Base-by-base conservation (phyloP, 2,113 vertebrate genomes). In the Misgurnus mizolepis region DNA sequence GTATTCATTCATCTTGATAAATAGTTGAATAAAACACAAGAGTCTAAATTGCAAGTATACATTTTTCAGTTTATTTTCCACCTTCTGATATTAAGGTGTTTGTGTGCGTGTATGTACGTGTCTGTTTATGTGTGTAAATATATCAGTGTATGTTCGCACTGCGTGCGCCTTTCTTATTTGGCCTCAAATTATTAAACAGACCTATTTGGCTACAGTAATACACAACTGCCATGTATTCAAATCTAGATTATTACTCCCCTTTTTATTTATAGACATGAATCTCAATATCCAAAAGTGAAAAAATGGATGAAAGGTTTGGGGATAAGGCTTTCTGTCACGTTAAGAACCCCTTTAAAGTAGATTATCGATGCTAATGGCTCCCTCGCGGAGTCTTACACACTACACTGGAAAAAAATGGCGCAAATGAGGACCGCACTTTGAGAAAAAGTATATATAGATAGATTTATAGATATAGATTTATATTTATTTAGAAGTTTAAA, bases 401-500 rank as follows among this genome's bases (percentile, higher is more conserved):
- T 88, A 55, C 74, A 83, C 81, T 71, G 85, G 68, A 85, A 90
- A 82, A 71, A 85, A 76, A 83, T 78, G 86, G 79, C 41, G 53
- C 86, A 79, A 80, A 80, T 75, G 82, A 86, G 92, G 93, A 94
- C 92, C 93, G 96, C 71, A 92, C 93, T 93, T 95, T 94, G 93
- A 92, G 93, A 95, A 97, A 95, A 95, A 92, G 94, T 94, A 94
- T 93, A 94, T 91, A 91, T 90, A 91, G 86, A 92, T 90, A 89
- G 86, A 89, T 88, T 88, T 90, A 85, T 80, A 83, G 80, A 92
- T 92, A 94, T 94, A 95, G 94, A 95, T 94, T 94, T 94, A 96
- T 97, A 98, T 97, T 97, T 94, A 96, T 95, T 95, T 95, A 93
- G 92, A 97, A 96, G 94, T 86, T 97, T 95, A 94, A 98, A 97